A percentile compares a stretch with the other conserved stretches of the same genome.
phyloP scores from a whole-genome alignment of 2,113 vertebrate genomes.

The Salvelinus fontinalis region DNA sequence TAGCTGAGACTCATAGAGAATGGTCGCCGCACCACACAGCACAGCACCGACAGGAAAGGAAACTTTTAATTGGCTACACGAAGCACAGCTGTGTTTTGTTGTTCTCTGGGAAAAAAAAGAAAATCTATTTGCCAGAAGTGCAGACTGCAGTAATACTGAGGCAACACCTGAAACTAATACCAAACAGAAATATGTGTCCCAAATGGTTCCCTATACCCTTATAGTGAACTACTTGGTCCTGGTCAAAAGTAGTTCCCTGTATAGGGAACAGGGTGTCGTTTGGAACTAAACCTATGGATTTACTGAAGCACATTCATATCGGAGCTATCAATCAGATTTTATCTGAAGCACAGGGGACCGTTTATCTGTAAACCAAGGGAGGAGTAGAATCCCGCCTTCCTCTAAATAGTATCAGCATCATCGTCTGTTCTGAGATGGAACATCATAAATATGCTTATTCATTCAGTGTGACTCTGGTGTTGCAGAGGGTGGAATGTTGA shows the following conservation, averaged over 20 bases:
- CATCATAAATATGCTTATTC: slow-evolving; percentile 49
- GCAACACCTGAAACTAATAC: slow-evolving; percentile 58
- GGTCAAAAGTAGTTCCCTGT: not conserved
- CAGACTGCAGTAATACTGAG: slow-evolving; percentile 39
- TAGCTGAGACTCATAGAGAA: not conserved
- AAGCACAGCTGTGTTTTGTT: slow-evolving; percentile 56
- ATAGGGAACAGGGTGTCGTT: too few relatives aligned
- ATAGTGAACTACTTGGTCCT: too few relatives aligned
- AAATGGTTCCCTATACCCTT: too few relatives aligned
- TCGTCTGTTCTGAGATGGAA: not conserved
- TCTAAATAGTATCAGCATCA: not conserved
- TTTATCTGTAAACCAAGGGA: not conserved
- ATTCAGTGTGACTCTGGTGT: slow-evolving; percentile 40
- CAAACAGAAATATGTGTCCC: slow-evolving; percentile 23
- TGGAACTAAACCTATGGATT: slow-evolving; percentile 1
- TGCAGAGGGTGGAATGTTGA: slow-evolving; percentile 30
- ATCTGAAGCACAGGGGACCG: not conserved
- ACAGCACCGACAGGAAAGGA: slow-evolving; percentile 42
- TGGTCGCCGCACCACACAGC: not conserved
- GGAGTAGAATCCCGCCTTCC: not conserved
- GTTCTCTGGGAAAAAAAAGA: slow-evolving; percentile 3
- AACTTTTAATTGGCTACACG: slow-evolving; percentile 68
- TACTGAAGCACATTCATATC: slow-evolving; percentile 12
- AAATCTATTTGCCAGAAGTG: slow-evolving; percentile 61
- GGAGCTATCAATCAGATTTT: slow-evolving; percentile 15